These are phyloP conservation scores for Xiphophorus maculatus DNA, from an alignment of 2,113 vertebrate species.

Conservation along the genomic window DNA sequence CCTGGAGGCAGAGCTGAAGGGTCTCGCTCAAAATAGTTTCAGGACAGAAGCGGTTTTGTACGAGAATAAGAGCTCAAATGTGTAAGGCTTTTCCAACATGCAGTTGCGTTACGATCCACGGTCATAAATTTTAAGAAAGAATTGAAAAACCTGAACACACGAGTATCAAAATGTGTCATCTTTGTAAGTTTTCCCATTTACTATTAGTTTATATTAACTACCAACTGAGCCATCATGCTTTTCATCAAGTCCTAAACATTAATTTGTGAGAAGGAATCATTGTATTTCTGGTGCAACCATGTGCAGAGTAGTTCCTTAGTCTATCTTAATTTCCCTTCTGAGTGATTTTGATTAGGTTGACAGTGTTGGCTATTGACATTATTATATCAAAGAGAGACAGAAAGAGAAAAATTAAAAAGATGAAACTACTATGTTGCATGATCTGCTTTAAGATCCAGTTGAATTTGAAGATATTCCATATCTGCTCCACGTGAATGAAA, in stretches of 20 bases:
- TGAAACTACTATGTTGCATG: background rate
- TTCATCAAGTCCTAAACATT: background rate
- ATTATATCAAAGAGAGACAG: background rate
- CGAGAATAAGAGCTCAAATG: conserved; percentile 11
- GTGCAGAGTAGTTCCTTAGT: background rate
- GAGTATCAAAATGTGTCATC: background rate
- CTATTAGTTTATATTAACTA: background rate
- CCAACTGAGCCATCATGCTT: background rate
- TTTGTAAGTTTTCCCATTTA: background rate
- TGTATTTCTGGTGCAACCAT: background rate
- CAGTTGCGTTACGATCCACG: background rate
- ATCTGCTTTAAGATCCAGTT: background rate
- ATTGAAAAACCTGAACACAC: background rate
- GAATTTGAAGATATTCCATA: background rate
- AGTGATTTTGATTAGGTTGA: background rate
- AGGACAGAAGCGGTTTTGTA: conserved; percentile 32
- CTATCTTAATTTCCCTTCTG: background rate
- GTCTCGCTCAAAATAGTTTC: conserved; percentile 10
- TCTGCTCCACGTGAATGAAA: too few species aligned
- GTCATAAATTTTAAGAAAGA: background rate
- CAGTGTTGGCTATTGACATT: background rate
- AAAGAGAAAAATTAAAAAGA: background rate
- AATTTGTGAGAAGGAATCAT: background rate
- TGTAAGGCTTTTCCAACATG: background rate
- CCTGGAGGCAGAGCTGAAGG: conserved; percentile 27